Evolutionary conservation across 1,140 invertebrate species (phyloP), one percentile per base, ranked within the genome.

Genomic region (Drosophila pseudoobscura): DNA sequence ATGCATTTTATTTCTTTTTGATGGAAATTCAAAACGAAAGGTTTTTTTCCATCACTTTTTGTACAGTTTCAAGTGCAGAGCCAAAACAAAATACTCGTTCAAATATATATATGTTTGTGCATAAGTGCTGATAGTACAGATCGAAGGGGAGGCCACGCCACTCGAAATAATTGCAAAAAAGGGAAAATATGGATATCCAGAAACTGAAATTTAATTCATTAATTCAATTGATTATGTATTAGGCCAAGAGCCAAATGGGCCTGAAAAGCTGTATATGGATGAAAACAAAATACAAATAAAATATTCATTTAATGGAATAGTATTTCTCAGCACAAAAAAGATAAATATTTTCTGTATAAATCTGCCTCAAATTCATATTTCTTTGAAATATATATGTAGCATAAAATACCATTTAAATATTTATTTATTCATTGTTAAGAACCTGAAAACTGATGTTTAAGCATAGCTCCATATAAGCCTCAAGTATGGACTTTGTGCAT

Each of bases 21-120:
- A 66, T 20, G 78, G 78, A 68, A 80, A 82, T 78, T 47, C 53
- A 61, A 82, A 63, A 82, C 74, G 49, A 15, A 74, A 52, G 29
- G 29, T 35, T 55, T 66, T 66, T 68, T 64, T 22, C 22, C 15
- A 26, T 47, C 7, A 8, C 2, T 51, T 51, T 31, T 31, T 29
- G 1, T 6, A 8, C 35, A 44, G 45, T 41, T 66, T 80, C 71
- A 79, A 84, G 78, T 78, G 62, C 68, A 82, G 31, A 73, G 68
- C 24, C 22, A 43, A 17, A 17, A 0, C 17, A 17, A 17, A 17
- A 17, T 17, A 17, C 17, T 17, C 17, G 17, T 17, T 17, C 17
- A 17, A 53, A 43, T 47, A 24, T 54, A 53, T 35, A 15, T 58
- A 35, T 39, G 15, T 43, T 47, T 31, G 17, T 29, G 41, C 47